A percentile compares a stretch with the other conserved stretches of the same genome.
phyloP scores from a whole-genome alignment of 1,140 invertebrate species.

The Drosophila mayri region DNA sequence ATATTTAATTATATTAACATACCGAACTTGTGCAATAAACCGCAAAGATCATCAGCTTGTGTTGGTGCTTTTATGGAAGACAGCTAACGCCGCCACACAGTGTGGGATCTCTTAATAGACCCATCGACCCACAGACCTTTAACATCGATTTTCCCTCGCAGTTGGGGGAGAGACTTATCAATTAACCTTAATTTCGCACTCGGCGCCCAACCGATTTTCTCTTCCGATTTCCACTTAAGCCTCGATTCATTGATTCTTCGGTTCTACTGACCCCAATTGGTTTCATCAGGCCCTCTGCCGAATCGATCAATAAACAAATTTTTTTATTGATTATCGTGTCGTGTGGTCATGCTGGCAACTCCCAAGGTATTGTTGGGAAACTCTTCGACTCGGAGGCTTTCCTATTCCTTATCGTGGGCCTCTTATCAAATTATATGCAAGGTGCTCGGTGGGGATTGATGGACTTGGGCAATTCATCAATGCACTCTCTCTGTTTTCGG shows the following conservation, averaged over 20 bases:
- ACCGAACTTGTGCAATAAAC: constrained; percentile 24
- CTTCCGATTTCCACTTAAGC: constrained; percentile 38
- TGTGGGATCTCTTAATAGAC: constrained; percentile 28
- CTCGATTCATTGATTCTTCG: constrained; percentile 7
- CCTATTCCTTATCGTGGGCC: constrained; percentile 29
- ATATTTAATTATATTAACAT: constrained; percentile 26
- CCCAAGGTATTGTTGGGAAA: constrained; percentile 48
- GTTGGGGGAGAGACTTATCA: constrained; percentile 29
- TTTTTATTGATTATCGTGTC: constrained; percentile 63
- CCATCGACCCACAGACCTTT: constrained; percentile 27
- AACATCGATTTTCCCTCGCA: constrained; percentile 18
- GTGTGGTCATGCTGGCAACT: constrained; percentile 32
- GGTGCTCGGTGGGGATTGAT: constrained; percentile 53
- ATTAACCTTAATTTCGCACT: constrained; percentile 71
- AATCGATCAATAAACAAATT: constrained; percentile 61
- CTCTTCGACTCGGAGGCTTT: constrained; percentile 2
- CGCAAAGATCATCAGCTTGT: constrained; percentile 9
- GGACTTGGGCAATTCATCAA: constrained; percentile 65
- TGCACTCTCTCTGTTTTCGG: constrained; percentile 59
- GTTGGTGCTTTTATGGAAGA: not conserved
- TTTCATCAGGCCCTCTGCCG: constrained; percentile 8
- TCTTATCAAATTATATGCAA: constrained; percentile 67
- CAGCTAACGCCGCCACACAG: not conserved
- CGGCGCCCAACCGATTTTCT: constrained; percentile 50
- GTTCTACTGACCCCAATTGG: constrained; percentile 61